A percentile compares a stretch with the other conserved stretches of the same genome.
Evolutionary conservation across 1,140 invertebrate genomes (phyloP).

Genomic region (Cylas formicarius): DNA sequence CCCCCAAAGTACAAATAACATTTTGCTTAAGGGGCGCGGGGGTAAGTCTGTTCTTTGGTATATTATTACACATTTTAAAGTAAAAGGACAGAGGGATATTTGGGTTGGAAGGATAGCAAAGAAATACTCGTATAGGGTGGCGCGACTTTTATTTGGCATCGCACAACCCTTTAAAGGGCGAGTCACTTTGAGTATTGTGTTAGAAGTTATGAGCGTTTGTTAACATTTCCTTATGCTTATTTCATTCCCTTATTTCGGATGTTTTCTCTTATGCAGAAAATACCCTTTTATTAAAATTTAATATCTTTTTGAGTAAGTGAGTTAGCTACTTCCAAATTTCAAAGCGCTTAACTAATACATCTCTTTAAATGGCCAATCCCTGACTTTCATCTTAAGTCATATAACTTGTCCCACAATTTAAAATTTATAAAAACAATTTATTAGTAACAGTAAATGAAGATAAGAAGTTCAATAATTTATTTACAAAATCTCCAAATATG

Average conservation of each 20-base stretch:
- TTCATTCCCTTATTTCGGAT: not conserved
- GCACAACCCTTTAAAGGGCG: not conserved
- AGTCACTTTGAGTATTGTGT: not conserved
- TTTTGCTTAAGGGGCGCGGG: not conserved
- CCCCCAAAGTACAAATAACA: not conserved
- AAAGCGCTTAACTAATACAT: too few relatives aligned
- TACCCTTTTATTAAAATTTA: too few relatives aligned
- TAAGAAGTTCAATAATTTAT: too few relatives aligned
- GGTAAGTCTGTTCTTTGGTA: slow-evolving; percentile 40
- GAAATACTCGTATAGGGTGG: slow-evolving; percentile 21
- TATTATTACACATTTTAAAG: slow-evolving; percentile 43
- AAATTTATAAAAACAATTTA: too few relatives aligned
- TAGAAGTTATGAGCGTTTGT: not conserved
- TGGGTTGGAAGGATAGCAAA: slow-evolving; percentile 11
- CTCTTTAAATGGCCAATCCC: too few relatives aligned
- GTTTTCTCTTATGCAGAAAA: too few relatives aligned
- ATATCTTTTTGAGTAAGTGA: too few relatives aligned
- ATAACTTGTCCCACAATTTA: too few relatives aligned
- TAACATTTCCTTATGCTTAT: not conserved
- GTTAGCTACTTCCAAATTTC: too few relatives aligned
- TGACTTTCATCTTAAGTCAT: too few relatives aligned
- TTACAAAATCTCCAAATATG: too few relatives aligned
- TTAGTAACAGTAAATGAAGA: too few relatives aligned
- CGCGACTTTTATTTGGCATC: not conserved
- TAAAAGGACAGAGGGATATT: slow-evolving; percentile 30